Base-by-base conservation (phyloP, 2,797 vertebrate species). In the Schizopygopsis malacanthus region DNA sequence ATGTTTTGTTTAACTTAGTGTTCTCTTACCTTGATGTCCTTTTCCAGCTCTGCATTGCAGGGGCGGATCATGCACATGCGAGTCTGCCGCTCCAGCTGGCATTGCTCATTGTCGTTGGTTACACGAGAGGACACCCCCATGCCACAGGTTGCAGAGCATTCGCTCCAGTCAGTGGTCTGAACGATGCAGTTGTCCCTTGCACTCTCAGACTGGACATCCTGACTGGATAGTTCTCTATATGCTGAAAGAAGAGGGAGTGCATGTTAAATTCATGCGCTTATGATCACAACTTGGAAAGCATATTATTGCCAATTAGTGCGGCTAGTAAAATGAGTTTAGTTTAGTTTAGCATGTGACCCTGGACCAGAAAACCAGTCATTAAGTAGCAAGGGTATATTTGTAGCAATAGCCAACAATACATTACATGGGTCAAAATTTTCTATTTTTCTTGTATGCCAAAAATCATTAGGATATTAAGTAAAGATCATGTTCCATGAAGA, bases 171-270 rank as follows among this genome's bases (percentile, higher is more conserved):
- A 0, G 95, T 96, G 63, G 94, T 96, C 91, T 96, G 96, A 83
- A 96, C 93, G 56, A 96, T 89, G 86, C 95, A 96, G 91, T 96
- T 96, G 75, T 95, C 93, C 84, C 92, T 92, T 25, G 95, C 90
- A 56, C 85, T 92, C 65, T 93, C 94, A 33, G 73, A 47, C 50
- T 90, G 88, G 0, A 83, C 91, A 25, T 87, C 88, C 1, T 56
- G 86, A 15, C 88, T 79, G 4, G 92, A 88, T 0, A 85, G 88
- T 37, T 93, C 90, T 77, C 91, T 92, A 88, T 93, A 93, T 75
- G 93, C 94, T 92, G 93, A 89, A 56, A 25, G 50, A 4, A 7
- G 15, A 72, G 1, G 0, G 22, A 72, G 84, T 28, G 85, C 39
- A 79, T 69, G 25, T 82, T 33, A 77, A 50, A 83, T 52, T 16